Conservation (phyloP, 2,888 invertebrate genomes). For the Cheilosia soror region DNA sequence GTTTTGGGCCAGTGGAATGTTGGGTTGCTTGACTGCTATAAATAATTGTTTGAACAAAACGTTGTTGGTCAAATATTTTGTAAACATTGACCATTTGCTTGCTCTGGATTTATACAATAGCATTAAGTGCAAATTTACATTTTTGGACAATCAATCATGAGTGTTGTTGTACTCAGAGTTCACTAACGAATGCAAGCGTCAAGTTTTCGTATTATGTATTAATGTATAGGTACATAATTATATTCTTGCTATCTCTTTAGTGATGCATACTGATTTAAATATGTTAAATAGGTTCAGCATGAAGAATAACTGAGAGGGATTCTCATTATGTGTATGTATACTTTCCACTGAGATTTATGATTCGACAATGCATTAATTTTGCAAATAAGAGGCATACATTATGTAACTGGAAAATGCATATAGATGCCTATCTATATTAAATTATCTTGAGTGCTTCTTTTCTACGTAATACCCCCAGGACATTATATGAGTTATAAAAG, state of each 20-base stretch:
- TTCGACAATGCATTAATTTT: not conserved
- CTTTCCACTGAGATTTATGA: not conserved
- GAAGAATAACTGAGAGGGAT: slow-evolving; percentile 9
- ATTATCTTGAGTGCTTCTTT: too few species aligned
- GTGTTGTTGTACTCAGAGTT: slow-evolving; percentile 57
- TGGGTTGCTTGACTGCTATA: slow-evolving; percentile 67
- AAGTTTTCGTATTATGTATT: slow-evolving; percentile 58
- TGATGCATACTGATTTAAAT: slow-evolving; percentile 53
- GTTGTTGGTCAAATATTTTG: slow-evolving; percentile 74
- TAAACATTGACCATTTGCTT: slow-evolving; percentile 75
- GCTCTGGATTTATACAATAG: slow-evolving; percentile 73
- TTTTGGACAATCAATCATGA: slow-evolving; percentile 74
- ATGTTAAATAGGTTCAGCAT: slow-evolving; percentile 44
- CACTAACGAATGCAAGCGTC: slow-evolving; percentile 64
- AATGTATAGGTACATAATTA: slow-evolving; percentile 17
- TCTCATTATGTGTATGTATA: slow-evolving; percentile 1
- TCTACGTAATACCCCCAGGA: too few species aligned
- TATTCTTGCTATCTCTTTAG: slow-evolving; percentile 15
- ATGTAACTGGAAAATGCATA: too few species aligned
- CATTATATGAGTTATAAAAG: too few species aligned
- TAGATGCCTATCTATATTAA: too few species aligned
- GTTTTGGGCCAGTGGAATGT: slow-evolving; percentile 64
- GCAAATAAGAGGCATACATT: not conserved
- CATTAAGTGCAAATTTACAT: slow-evolving; percentile 73
- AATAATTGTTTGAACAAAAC: slow-evolving; percentile 76